Evolutionary conservation across 2,113 vertebrate species (phyloP).

Genomic region (Equus quagga): DNA sequence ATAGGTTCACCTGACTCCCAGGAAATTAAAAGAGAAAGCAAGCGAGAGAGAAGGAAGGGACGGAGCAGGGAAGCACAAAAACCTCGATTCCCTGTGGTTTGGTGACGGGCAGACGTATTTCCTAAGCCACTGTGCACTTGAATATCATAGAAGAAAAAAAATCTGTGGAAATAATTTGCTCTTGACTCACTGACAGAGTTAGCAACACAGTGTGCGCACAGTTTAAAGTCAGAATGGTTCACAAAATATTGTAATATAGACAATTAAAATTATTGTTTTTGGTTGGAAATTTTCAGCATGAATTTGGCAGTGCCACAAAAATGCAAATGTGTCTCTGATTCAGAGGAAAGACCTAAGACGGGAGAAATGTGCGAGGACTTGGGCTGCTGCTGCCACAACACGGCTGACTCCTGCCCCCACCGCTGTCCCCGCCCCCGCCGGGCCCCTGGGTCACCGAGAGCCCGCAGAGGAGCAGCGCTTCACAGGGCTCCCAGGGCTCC

Average conservation of each 20-base stretch:
- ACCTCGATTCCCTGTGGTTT: too few relatives aligned
- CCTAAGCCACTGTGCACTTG: background rate
- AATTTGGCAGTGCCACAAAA: background rate
- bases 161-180: fast-evolving
- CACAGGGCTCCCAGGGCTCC: background rate
- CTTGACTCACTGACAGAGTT: fast-evolving
- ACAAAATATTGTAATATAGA: fast-evolving
- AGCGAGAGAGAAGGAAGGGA: too few relatives aligned
- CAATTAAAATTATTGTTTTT: background rate
- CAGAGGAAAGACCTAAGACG: background rate
- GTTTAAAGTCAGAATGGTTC: background rate
- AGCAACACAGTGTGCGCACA: fast-evolving
- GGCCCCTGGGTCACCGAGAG: background rate
- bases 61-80: background rate
- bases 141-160: fast-evolving
- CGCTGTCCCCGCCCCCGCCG: too few relatives aligned
- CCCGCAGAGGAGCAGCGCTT: too few relatives aligned
- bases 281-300: background rate
- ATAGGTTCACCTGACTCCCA: background rate
- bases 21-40: background rate
- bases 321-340: background rate
- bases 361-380: too few relatives aligned
- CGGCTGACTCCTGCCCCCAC: too few relatives aligned
- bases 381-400: too few relatives aligned
- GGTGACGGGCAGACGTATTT: background rate